These are phyloP conservation scores for Troilus luridus DNA, from an alignment of 2,888 invertebrate genomes.

Conservation along the genomic window DNA sequence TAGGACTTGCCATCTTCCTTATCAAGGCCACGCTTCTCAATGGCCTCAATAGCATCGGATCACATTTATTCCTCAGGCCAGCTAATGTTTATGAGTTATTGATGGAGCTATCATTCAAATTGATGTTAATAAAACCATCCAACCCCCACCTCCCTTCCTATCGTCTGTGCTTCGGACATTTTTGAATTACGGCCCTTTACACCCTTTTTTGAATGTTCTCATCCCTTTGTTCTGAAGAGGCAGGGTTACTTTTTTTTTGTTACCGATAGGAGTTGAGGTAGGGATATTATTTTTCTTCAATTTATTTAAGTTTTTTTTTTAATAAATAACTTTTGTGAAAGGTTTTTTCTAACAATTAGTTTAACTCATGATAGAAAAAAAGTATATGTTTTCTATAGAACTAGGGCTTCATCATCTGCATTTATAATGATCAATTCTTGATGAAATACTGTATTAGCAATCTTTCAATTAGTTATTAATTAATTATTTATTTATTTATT, in stretches of 20 bases:
- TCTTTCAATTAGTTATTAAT: no score
- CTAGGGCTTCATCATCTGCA: no score
- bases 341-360: no score
- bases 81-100: slow-evolving; percentile 40
- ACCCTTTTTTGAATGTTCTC: slow-evolving; percentile 29
- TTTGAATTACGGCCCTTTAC: slow-evolving; percentile 30
- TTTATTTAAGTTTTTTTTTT: neutral
- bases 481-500: no score
- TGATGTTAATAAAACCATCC: slow-evolving; percentile 27
- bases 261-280: neutral
- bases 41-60: neutral
- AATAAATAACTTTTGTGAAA: neutral
- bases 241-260: neutral
- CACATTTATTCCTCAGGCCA: neutral
- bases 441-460: no score
- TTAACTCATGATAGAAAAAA: no score
- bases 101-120: slow-evolving; percentile 40
- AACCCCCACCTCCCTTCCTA: neutral
- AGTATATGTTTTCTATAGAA: no score
- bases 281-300: neutral
- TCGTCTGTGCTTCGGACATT: slow-evolving; percentile 13
- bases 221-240: neutral
- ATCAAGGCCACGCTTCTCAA: slow-evolving; percentile 9
- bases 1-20: slow-evolving; percentile 30
- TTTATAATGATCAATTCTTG: no score